Evolutionary conservation across 2,113 vertebrate genomes (phyloP), one percentile per base, ranked within the genome.

Genomic region (Chamaea fasciata): DNA sequence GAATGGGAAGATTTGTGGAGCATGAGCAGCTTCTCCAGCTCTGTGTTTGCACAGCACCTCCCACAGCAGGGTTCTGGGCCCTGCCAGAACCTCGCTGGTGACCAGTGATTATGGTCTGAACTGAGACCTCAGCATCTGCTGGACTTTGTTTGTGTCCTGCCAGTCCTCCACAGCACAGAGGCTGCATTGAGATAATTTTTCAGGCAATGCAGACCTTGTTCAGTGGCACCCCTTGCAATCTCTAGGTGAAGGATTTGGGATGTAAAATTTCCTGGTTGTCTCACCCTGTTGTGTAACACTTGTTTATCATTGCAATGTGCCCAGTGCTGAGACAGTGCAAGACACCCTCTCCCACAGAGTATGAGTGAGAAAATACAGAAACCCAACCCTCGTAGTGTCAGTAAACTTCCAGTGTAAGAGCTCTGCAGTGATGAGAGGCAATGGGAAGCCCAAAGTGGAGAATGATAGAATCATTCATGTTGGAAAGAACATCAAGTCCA

Each of bases 361-460:
- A 19, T 12, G 23, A 28, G 4, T 64, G 33, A 46, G 89, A 57
- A 56, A 69, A 47, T 16, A 28, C 63, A 68, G 53, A 78, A 71
- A 81, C 18, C 17, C 78, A 50, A 5, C 18, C 42, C 31, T 83
- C 0, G 0, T 2, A 35, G 12, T 11, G 6, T 44, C 39, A 70
- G 20, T 11, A 64, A 30, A 46, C 24, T 47, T 75, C 12, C 35
- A 41, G 22, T 10, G 22, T 30, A 13, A 71, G 44, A 53, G 8
- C 19, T 87, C 41, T 62, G n/a, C 24, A 30, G 14, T 14, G 31
- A 64, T 33, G 8, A 20, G 33, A 68, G 49, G 5, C 33, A 49
- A n/a, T 23, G 28, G 77, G 56, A 56, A 92, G 8, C 22, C n/a
- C 47, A 41, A 73, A 70, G 42, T 11, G 9, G 21, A 79, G 26